phyloP scores from a whole-genome alignment of 2,797 vertebrate genomes.

The Eremophila alpestris region DNA sequence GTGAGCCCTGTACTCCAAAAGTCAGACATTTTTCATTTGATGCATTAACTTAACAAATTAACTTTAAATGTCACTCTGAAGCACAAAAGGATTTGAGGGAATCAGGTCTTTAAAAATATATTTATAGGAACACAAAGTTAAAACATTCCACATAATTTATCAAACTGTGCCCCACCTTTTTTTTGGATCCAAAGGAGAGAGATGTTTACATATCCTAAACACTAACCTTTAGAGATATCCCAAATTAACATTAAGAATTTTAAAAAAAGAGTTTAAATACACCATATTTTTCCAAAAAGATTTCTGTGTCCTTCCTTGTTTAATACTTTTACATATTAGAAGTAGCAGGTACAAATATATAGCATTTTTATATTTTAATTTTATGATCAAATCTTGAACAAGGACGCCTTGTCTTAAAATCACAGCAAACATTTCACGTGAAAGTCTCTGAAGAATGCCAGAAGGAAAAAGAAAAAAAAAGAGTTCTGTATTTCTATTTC shows the following conservation, averaged over 20 bases:
- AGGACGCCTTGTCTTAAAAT: background rate
- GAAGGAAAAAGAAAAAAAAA: background rate
- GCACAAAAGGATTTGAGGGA: background rate
- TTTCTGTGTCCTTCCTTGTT: background rate
- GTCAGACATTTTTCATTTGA: background rate
- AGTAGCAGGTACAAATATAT: background rate
- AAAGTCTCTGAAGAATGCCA: background rate
- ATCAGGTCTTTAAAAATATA: background rate
- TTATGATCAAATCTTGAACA: background rate
- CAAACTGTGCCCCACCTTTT: background rate
- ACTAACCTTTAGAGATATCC: background rate
- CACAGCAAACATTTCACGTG: background rate
- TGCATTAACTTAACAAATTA: background rate
- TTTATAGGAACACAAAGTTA: background rate
- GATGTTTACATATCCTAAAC: background rate
- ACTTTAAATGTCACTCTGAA: background rate
- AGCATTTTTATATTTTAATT: background rate
- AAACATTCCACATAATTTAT: background rate
- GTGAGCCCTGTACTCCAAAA: background rate
- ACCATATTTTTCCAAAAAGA: background rate
- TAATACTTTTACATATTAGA: background rate
- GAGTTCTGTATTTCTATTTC: background rate
- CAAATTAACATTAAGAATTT: background rate
- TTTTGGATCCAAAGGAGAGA: background rate
- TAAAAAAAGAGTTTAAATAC: background rate